Percentiles rank a stretch among this genome's conserved stretches.
Evolutionary conservation across 2,888 invertebrate species (phyloP).

Genomic region (Agriopis leucophaearia): DNA sequence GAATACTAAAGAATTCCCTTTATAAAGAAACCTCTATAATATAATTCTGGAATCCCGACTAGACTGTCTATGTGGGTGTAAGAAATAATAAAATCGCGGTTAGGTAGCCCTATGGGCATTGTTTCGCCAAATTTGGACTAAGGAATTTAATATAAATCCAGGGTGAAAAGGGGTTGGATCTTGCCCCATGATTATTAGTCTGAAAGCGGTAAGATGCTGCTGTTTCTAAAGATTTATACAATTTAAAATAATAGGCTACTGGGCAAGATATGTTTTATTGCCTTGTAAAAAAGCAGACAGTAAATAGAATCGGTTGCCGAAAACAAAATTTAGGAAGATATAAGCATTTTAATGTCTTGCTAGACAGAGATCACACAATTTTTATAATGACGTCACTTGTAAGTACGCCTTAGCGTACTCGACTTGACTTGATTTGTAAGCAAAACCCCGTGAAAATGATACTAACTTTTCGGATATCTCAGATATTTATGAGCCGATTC

Average conservation of each 20-base stretch:
- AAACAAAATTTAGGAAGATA: too few relatives aligned
- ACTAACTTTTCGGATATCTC: too few relatives aligned
- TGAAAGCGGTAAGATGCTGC: slow-evolving; percentile 58
- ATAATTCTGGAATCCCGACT: slow-evolving; percentile 25
- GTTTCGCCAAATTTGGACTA: slow-evolving; percentile 79
- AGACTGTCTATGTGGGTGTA: slow-evolving; percentile 43
- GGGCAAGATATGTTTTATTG: too few relatives aligned
- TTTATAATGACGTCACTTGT: too few relatives aligned
- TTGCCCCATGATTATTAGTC: slow-evolving; percentile 76
- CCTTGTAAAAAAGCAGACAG: too few relatives aligned
- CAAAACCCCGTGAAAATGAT: too few relatives aligned
- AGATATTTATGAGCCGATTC: too few relatives aligned
- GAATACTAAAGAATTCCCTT: slow-evolving; percentile 10
- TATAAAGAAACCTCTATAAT: slow-evolving; percentile 10
- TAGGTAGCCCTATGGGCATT: slow-evolving; percentile 69
- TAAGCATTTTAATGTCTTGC: too few relatives aligned
- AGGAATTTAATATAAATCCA: slow-evolving; percentile 85
- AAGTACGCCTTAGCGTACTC: too few relatives aligned
- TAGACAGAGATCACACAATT: too few relatives aligned
- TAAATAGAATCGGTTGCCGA: too few relatives aligned
- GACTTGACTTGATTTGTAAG: too few relatives aligned
- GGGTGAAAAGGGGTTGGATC: slow-evolving; percentile 77
- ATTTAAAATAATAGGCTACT: neutral
- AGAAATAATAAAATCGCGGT: slow-evolving; percentile 75
- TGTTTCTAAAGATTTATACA: slow-evolving; percentile 25